These are phyloP conservation scores for Microctenopoma stevenorrisi DNA, from an alignment of 2,797 vertebrate genomes.

Conservation along the genomic window DNA sequence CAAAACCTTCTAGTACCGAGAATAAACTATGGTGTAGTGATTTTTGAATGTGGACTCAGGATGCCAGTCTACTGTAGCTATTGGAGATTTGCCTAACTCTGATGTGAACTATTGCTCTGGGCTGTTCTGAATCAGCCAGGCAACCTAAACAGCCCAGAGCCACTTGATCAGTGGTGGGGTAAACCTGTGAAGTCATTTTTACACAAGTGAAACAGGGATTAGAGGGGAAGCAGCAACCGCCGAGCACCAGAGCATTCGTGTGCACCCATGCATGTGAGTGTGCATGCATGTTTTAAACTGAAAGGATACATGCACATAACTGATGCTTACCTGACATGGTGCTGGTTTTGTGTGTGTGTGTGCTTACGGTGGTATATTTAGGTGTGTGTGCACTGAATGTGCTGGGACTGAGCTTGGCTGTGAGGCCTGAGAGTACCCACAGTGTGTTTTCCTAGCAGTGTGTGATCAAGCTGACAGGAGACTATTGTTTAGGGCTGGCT, in stretches of 20 bases:
- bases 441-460: conserved; percentile 51
- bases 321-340: conserved; percentile 9
- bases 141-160: conserved; percentile 20
- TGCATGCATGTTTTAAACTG: conserved; percentile 26
- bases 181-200: conserved; percentile 31
- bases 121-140: conserved; percentile 4
- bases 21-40: too few species aligned
- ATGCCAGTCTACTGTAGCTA: too few species aligned
- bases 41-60: too few species aligned
- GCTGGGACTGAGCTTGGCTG: conserved; percentile 25
- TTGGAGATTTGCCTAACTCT: conserved; percentile 25
- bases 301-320: conserved; percentile 19
- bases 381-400: conserved; percentile 5
- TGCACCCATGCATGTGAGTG: conserved; percentile 1
- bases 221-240: conserved; percentile 12
- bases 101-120: conserved; percentile 21
- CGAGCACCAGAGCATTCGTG: background rate
- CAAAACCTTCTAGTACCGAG: too few species aligned
- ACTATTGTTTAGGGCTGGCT: conserved; percentile 59
- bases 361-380: background rate
- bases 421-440: conserved; percentile 50
- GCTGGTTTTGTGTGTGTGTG: background rate
- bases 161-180: conserved; percentile 1
- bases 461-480: conserved; percentile 70
- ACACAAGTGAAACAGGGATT: conserved; percentile 26